These are phyloP conservation scores for Cremastinae sp. DNA, from an alignment of 2,888 invertebrate species.

Conservation along the genomic window DNA sequence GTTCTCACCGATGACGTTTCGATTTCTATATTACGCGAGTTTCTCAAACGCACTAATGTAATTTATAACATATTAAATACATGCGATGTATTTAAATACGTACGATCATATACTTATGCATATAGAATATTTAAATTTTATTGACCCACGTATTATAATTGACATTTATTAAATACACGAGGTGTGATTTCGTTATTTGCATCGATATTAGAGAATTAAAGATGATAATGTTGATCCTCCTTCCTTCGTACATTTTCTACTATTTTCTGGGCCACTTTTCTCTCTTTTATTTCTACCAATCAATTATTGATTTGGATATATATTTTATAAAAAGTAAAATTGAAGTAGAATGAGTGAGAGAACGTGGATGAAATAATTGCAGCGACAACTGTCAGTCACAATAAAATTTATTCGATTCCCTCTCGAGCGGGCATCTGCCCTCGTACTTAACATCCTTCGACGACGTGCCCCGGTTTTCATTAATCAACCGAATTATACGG, in stretches of 20 bases:
- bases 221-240: too few relatives aligned
- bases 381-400: slow-evolving; percentile 45
- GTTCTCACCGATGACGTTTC: slow-evolving; percentile 42
- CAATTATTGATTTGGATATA: background rate
- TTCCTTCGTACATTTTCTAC: too few relatives aligned
- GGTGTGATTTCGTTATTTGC: background rate
- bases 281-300: too few relatives aligned
- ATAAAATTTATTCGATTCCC: slow-evolving; percentile 49
- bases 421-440: slow-evolving; percentile 6
- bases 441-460: slow-evolving; percentile 7
- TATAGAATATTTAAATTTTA: slow-evolving; percentile 8
- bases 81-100: background rate
- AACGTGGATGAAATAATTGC: slow-evolving; percentile 51
- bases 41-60: slow-evolving; percentile 17
- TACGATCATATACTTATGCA: too few relatives aligned
- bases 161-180: background rate
- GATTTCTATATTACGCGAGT: slow-evolving; percentile 40
- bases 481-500: slow-evolving; percentile 54
- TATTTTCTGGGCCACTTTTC: too few relatives aligned
- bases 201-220: too few relatives aligned
- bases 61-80: background rate
- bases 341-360: background rate
- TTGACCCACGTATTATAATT: background rate
- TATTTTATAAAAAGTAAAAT: background rate
- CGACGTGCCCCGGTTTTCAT: slow-evolving; percentile 28